phyloP scores from a whole-genome alignment of 2,888 invertebrate species.

The Ceratothoa steindachneri region DNA sequence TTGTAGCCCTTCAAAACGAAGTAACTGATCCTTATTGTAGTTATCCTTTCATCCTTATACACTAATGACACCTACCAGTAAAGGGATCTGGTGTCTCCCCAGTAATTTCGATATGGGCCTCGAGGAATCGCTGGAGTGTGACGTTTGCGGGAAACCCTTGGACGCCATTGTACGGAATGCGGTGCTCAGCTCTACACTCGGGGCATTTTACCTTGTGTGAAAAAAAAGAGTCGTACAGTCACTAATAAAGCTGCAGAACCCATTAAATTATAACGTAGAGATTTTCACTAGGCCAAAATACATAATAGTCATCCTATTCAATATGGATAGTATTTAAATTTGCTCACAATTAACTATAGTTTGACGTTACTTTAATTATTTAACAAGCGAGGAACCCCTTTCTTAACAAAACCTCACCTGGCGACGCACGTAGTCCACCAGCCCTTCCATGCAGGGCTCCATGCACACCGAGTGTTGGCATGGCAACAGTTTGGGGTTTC shows the following conservation, averaged over 20 bases:
- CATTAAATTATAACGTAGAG: too few species aligned
- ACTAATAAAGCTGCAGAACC: too few species aligned
- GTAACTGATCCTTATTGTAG: too few species aligned
- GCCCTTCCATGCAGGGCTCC: slow-evolving; percentile 96
- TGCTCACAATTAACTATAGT: too few species aligned
- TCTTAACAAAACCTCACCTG: too few species aligned
- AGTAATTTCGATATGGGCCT: slow-evolving; percentile 80
- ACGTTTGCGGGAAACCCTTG: slow-evolving; percentile 94
- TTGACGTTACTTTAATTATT: too few species aligned
- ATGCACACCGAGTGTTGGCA: slow-evolving; percentile 99
- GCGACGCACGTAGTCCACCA: slow-evolving; percentile 88
- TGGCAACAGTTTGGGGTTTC: slow-evolving; percentile 96
- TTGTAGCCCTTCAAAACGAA: too few species aligned
- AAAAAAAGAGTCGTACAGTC: slow-evolving; percentile 50
- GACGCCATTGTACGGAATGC: slow-evolving; percentile 90
- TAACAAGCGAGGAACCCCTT: too few species aligned
- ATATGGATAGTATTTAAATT: too few species aligned
- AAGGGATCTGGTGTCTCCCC: slow-evolving; percentile 49
- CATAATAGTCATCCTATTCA: too few species aligned
- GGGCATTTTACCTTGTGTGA: slow-evolving; percentile 94
- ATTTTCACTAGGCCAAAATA: too few species aligned
- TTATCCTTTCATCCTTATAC: too few species aligned
- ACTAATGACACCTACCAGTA: slow-evolving; percentile 65
- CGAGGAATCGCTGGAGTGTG: slow-evolving; percentile 87
- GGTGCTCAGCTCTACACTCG: slow-evolving; percentile 94